Conservation (phyloP, 2,797 vertebrate species). For the Rhyacichthys aspro region DNA sequence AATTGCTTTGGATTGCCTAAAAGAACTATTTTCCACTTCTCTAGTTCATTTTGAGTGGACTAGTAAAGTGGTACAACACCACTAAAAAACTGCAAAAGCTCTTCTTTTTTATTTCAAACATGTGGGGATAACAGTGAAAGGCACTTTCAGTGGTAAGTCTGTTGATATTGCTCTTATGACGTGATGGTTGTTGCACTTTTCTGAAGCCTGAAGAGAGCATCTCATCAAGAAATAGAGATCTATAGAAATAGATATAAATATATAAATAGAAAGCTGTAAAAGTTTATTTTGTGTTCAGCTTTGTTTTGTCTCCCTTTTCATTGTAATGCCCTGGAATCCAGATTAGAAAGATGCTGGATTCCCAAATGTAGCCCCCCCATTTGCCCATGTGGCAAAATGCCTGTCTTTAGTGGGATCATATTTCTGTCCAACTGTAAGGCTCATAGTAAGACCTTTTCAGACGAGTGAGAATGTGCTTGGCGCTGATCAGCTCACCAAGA, state of each 20-base stretch:
- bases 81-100: conserved; percentile 41
- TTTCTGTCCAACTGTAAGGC: conserved; percentile 53
- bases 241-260: no score
- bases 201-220: conserved; percentile 59
- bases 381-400: conserved; percentile 43
- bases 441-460: conserved; percentile 48
- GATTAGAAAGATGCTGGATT: conserved; percentile 62
- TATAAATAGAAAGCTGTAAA: no score
- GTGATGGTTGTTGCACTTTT: conserved; percentile 30
- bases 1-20: conserved; percentile 32
- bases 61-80: conserved; percentile 38
- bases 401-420: conserved; percentile 40
- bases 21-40: conserved; percentile 42
- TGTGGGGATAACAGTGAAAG: conserved; percentile 38
- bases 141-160: conserved; percentile 33
- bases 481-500: conserved; percentile 59
- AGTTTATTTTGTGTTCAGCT: conserved; percentile 69
- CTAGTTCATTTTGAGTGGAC: conserved; percentile 34
- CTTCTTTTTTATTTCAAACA: conserved; percentile 47
- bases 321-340: conserved; percentile 71
- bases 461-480: conserved; percentile 65
- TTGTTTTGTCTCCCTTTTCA: conserved; percentile 71
- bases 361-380: conserved; percentile 31
- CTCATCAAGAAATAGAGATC: conserved; percentile 66
- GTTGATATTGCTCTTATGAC: conserved; percentile 33